phyloP scores from a whole-genome alignment of 2,888 invertebrate species.

The Rhamnusium bicolor region DNA sequence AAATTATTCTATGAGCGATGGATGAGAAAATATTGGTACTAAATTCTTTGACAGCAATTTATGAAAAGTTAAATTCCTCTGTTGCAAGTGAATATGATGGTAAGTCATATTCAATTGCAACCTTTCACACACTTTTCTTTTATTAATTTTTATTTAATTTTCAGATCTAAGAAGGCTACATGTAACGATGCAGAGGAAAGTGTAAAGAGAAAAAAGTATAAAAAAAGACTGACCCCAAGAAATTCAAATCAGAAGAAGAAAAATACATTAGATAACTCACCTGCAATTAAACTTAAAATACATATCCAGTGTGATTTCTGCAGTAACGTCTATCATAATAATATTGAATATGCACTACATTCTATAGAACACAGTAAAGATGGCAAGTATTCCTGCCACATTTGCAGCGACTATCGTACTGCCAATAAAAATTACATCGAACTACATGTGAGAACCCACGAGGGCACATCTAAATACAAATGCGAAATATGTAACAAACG shows the following conservation, averaged over 20 bases:
- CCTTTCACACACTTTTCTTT: too few relatives aligned
- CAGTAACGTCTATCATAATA: slow-evolving; percentile 69
- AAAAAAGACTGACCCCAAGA: background rate
- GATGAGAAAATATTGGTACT: too few relatives aligned
- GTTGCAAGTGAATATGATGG: too few relatives aligned
- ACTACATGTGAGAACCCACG: slow-evolving; percentile 70
- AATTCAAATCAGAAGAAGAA: background rate
- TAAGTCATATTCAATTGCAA: too few relatives aligned
- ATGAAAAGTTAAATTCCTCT: too few relatives aligned
- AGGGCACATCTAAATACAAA: slow-evolving; percentile 62
- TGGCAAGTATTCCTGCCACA: slow-evolving; percentile 59
- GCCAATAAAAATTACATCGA: slow-evolving; percentile 60
- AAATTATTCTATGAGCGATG: too few relatives aligned
- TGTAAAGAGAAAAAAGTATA: background rate
- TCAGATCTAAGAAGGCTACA: background rate
- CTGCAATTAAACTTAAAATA: background rate
- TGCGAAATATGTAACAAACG: slow-evolving; percentile 66
- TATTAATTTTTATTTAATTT: background rate
- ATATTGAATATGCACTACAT: slow-evolving; percentile 59
- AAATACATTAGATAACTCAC: background rate
- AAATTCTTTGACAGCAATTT: too few relatives aligned
- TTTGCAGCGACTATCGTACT: slow-evolving; percentile 60
- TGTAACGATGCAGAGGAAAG: background rate
- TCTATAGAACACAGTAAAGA: slow-evolving; percentile 58
- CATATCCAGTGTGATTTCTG: slow-evolving; percentile 60